These are phyloP conservation scores for Thermophis baileyi DNA, from an alignment of 2,113 vertebrate species.

Conservation along the genomic window DNA sequence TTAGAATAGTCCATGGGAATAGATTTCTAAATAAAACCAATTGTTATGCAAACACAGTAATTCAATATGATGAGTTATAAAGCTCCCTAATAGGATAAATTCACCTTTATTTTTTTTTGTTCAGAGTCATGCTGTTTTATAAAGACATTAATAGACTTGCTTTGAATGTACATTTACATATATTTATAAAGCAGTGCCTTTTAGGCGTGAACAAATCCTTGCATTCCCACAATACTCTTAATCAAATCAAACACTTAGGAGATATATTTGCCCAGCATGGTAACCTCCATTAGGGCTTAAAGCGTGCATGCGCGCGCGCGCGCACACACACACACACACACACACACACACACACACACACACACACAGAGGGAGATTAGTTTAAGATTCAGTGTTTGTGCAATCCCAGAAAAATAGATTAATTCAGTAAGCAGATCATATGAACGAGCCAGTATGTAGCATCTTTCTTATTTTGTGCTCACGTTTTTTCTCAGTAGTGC, in stretches of 20 bases:
- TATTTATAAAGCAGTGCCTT: background rate
- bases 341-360: rapidly evolving
- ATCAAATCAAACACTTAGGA: background rate
- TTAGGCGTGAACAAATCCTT: background rate
- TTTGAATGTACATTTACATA: background rate
- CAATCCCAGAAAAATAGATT: background rate
- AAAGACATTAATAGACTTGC: background rate
- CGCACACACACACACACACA: too few relatives aligned
- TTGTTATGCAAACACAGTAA: background rate
- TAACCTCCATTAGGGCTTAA: background rate
- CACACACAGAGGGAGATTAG: background rate
- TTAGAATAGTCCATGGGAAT: background rate
- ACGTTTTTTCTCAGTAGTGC: background rate
- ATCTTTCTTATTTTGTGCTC: background rate
- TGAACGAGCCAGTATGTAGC: background rate
- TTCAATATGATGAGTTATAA: background rate
- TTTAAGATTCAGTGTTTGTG: background rate
- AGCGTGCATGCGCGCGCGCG: background rate
- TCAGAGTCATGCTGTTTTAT: background rate
- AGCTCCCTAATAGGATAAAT: background rate
- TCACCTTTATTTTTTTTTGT: background rate
- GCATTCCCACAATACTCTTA: background rate
- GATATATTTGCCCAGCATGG: background rate
- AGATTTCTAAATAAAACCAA: background rate
- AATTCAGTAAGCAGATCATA: background rate